Evolutionary conservation across 1,140 invertebrate species (phyloP).

Genomic region (Drosophila nikananu): DNA sequence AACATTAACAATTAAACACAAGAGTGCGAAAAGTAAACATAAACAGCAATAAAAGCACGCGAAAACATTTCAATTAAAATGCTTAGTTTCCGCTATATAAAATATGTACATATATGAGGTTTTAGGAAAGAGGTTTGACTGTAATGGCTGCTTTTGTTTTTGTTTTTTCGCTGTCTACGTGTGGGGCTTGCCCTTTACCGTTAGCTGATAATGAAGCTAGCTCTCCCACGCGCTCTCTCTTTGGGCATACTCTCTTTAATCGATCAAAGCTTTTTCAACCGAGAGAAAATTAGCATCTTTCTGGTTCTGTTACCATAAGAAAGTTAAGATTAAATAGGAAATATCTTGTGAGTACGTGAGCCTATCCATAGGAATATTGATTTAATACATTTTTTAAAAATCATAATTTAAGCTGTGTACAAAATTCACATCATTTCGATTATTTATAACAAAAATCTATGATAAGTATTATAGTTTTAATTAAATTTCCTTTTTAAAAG

Average conservation of each 20-base stretch:
- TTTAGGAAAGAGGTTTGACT: slow-evolving; percentile 26
- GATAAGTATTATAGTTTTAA: too few species aligned
- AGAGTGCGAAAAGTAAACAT: slow-evolving; percentile 41
- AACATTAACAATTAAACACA: slow-evolving; percentile 45
- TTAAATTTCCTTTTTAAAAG: too few species aligned
- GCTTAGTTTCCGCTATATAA: slow-evolving; percentile 9
- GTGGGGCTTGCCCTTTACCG: slow-evolving; percentile 49
- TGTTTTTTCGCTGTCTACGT: slow-evolving; percentile 8
- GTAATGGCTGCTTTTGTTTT: slow-evolving; percentile 2
- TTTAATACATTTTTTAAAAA: not conserved
- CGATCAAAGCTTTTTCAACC: slow-evolving; percentile 14
- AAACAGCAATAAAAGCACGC: slow-evolving; percentile 28
- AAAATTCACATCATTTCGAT: not conserved
- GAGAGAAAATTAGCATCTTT: not conserved
- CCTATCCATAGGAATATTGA: not conserved
- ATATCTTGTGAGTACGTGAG: not conserved
- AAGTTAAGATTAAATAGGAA: not conserved
- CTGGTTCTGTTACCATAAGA: too few species aligned
- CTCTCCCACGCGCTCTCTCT: slow-evolving; percentile 11
- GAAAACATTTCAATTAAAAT: slow-evolving; percentile 48
- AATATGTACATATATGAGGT: not conserved
- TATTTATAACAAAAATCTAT: not conserved
- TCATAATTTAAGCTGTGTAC: not conserved
- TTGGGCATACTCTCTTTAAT: not conserved
- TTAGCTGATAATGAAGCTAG: slow-evolving; percentile 49